Percentiles rank a stretch among this genome's conserved stretches.
Evolutionary conservation across 2,888 invertebrate genomes (phyloP).

Genomic region (Drosophila atripex): DNA sequence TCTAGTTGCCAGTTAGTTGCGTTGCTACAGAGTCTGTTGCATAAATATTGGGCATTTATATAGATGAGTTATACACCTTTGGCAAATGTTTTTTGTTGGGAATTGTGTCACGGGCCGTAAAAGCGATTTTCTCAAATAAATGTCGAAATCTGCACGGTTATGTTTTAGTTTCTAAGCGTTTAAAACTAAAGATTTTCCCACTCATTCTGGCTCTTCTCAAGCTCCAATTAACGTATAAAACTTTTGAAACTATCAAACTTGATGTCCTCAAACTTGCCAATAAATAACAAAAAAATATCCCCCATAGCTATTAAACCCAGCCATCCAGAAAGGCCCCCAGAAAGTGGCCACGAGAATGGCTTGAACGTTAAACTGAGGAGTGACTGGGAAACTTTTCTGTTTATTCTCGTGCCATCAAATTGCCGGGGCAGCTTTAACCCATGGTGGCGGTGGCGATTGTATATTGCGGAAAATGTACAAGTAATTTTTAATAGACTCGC

Average conservation of each 20-base stretch:
- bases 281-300: background rate
- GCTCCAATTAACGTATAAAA: background rate
- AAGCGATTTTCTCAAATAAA: no score
- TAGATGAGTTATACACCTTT: conserved; percentile 1
- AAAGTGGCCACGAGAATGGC: conserved; percentile 19
- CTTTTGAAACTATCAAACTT: conserved; percentile 9
- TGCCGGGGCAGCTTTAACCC: conserved; percentile 35
- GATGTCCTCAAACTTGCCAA: conserved; percentile 1
- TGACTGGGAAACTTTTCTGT: conserved; percentile 31
- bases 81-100: background rate
- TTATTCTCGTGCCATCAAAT: conserved; percentile 34
- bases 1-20: conserved; percentile 45
- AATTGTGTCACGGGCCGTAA: background rate
- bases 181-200: background rate
- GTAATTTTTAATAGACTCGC: conserved; percentile 71
- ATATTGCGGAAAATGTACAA: conserved; percentile 37
- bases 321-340: conserved; percentile 8
- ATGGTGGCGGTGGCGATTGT: conserved; percentile 28
- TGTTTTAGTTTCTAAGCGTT: background rate
- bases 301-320: conserved; percentile 26
- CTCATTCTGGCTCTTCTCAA: background rate
- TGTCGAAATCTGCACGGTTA: background rate
- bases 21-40: conserved; percentile 4
- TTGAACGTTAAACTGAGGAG: conserved; percentile 12
- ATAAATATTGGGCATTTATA: conserved; percentile 25